These are phyloP conservation scores for Fukomys damarensis DNA, from an alignment of 2,113 vertebrate genomes.

Conservation along the genomic window DNA sequence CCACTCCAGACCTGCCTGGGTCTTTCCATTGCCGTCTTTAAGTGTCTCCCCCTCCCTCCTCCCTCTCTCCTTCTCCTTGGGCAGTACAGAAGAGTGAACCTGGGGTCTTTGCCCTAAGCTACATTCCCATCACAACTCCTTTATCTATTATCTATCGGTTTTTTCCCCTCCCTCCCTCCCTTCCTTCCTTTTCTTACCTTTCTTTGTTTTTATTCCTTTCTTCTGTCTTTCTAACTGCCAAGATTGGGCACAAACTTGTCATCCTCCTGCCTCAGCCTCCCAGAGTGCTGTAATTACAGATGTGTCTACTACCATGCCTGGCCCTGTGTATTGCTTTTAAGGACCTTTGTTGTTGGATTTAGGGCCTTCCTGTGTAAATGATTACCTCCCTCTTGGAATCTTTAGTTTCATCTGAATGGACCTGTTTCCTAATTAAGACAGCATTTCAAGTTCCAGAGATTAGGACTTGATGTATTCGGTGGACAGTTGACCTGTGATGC, in stretches of 20 bases:
- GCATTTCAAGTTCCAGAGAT: neutral
- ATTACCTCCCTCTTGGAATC: neutral
- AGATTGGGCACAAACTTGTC: neutral
- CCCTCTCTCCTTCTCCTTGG: neutral
- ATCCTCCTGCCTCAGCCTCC: neutral
- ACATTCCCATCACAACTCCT: neutral
- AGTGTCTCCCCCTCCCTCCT: neutral
- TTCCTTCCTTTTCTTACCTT: too few relatives aligned
- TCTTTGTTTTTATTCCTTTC: too few relatives aligned
- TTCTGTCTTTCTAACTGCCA: neutral
- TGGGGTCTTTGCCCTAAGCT: neutral
- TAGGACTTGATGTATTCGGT: neutral
- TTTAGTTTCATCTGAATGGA: neutral
- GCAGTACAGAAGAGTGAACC: neutral
- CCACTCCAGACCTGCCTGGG: neutral
- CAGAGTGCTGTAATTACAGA: neutral
- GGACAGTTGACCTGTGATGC: accelerated
- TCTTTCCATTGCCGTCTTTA: neutral
- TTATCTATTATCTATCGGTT: too few relatives aligned
- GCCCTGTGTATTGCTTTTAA: neutral
- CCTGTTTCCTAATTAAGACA: neutral
- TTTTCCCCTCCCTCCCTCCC: too few relatives aligned
- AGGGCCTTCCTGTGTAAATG: neutral
- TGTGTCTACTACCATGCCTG: neutral
- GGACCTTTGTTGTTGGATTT: neutral